Evolutionary conservation across 2,888 invertebrate species (phyloP).

Genomic region (Chydorus sphaericus): DNA sequence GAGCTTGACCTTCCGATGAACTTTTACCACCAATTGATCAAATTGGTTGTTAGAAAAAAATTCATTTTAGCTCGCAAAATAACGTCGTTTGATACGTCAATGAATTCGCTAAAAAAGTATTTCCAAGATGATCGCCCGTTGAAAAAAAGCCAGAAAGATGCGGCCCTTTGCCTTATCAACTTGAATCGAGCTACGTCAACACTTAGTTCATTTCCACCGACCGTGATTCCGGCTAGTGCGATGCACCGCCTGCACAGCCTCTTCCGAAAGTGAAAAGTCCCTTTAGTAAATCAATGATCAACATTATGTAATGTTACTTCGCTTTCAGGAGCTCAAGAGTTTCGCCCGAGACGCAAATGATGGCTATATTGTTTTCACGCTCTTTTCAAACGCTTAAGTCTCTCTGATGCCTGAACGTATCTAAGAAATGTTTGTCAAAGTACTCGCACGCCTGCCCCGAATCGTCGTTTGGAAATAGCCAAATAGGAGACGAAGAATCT

Average conservation of each 20-base stretch:
- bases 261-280: neutral
- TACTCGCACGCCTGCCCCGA: slow-evolving; percentile 42
- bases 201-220: neutral
- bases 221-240: neutral
- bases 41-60: too few species aligned
- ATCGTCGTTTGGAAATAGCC: slow-evolving; percentile 57
- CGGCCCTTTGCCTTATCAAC: too few species aligned
- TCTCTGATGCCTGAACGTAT: slow-evolving; percentile 45
- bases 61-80: too few species aligned
- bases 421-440: slow-evolving; percentile 37
- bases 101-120: too few species aligned
- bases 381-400: slow-evolving; percentile 70
- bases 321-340: slow-evolving; percentile 38
- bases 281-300: too few species aligned
- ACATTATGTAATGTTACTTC: too few species aligned
- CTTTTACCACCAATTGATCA: slow-evolving; percentile 98
- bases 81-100: too few species aligned
- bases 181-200: too few species aligned
- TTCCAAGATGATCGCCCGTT: too few species aligned
- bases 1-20: slow-evolving; percentile 82
- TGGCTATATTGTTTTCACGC: slow-evolving; percentile 69
- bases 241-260: neutral
- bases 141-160: too few species aligned
- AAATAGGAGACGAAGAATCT: too few species aligned
- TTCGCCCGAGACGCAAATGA: slow-evolving; percentile 46